phyloP scores from a whole-genome alignment of 2,888 invertebrate species.

The Taphrorychus bicolor region DNA sequence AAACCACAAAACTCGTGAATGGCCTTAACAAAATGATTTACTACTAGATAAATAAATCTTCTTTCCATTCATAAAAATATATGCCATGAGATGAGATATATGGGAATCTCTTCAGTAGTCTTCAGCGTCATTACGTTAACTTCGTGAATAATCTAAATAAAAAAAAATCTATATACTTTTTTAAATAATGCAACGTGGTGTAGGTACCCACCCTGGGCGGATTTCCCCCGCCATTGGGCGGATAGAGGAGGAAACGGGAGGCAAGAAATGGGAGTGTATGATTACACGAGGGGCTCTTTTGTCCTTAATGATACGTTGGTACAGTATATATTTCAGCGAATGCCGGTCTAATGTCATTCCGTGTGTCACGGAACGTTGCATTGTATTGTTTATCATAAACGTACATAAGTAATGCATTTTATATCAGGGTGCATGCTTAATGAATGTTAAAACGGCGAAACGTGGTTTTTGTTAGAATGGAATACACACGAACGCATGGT shows the following conservation, averaged over 20 bases:
- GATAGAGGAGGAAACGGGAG: conserved; percentile 34
- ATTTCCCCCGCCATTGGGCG: conserved; percentile 36
- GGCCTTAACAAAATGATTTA: conserved; percentile 19
- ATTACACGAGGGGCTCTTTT: conserved; percentile 17
- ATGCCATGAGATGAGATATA: not conserved
- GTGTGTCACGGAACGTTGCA: conserved; percentile 8
- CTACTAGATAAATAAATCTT: conserved; percentile 5
- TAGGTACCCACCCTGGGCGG: conserved; percentile 35
- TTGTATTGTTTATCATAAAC: not conserved
- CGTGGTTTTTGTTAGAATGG: too few species aligned
- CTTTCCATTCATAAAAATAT: conserved; percentile 20
- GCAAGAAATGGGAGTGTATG: conserved; percentile 29
- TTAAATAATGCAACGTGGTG: conserved; percentile 28
- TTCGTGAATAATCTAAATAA: not conserved
- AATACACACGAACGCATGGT: too few species aligned
- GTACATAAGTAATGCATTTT: not conserved
- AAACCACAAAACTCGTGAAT: conserved; percentile 30
- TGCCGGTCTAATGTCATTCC: not conserved
- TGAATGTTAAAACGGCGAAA: not conserved
- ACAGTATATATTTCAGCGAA: conserved; percentile 6
- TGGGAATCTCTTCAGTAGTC: too few species aligned
- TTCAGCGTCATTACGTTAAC: too few species aligned
- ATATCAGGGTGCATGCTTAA: not conserved
- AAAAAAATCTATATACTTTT: conserved; percentile 8
- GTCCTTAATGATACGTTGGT: conserved; percentile 11